Conservation (phyloP, 1,140 invertebrate genomes). For the Pseudomyrmex gracilis region DNA sequence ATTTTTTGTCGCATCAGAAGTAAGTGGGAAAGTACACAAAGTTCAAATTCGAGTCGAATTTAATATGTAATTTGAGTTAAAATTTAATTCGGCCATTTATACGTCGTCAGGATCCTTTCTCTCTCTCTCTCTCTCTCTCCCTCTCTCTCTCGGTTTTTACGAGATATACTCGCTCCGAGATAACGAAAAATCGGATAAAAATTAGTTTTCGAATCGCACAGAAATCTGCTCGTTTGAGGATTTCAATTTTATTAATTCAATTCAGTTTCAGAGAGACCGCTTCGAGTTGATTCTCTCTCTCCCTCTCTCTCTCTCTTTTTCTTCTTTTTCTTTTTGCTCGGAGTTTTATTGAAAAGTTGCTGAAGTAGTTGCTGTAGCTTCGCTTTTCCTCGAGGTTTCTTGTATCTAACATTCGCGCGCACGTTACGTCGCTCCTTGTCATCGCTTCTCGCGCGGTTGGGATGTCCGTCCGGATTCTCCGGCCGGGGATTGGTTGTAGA, state of each 20-base stretch:
- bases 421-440: neutral
- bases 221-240: no score
- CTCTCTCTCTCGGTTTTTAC: no score
- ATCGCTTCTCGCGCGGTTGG: neutral
- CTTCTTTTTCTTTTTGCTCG: neutral
- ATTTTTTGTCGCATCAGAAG: no score
- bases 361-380: neutral
- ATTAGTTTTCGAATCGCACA: no score
- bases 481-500: constrained; percentile 18
- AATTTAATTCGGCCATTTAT: no score
- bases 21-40: no score
- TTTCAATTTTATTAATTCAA: no score
- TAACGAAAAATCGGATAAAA: neutral
- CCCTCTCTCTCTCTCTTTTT: neutral
- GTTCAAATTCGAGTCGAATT: no score
- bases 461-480: neutral
- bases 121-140: no score
- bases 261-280: neutral
- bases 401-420: neutral
- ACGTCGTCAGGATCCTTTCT: no score
- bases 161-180: no score
- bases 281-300: neutral
- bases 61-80: no score
- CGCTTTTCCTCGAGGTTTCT: neutral
- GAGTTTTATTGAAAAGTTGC: neutral